Evolutionary conservation across 92 coral and sea anemone species (phyloP).

Genomic region (Umimayanthus kanabou): DNA sequence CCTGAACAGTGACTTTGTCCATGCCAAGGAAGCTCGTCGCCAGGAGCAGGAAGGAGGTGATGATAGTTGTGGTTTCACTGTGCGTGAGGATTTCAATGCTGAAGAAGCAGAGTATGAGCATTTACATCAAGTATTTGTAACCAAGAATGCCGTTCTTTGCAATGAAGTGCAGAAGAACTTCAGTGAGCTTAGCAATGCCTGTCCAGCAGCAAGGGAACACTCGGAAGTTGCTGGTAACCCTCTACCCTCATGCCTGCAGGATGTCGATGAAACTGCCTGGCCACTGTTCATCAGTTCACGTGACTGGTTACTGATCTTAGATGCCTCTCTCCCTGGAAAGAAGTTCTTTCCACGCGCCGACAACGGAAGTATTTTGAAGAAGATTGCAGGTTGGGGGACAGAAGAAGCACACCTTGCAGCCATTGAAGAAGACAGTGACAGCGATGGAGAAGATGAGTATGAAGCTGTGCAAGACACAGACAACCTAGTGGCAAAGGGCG

Average conservation of each 20-base stretch:
- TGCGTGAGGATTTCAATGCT: neutral
- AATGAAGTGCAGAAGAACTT: slow-evolving; percentile 62
- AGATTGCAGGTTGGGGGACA: slow-evolving; percentile 25
- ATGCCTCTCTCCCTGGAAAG: slow-evolving; percentile 60
- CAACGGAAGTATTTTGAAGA: slow-evolving; percentile 45
- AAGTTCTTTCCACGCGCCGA: slow-evolving; percentile 37
- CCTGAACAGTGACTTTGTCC: slow-evolving; percentile 45
- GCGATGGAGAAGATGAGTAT: slow-evolving; percentile 28
- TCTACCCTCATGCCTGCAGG: slow-evolving; percentile 32
- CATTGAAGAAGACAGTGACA: slow-evolving; percentile 29
- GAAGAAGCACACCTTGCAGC: slow-evolving; percentile 1
- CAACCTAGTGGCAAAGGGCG: neutral
- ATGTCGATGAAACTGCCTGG: slow-evolving; percentile 60
- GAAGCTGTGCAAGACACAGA: slow-evolving; percentile 34
- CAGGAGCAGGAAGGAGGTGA: slow-evolving; percentile 42
- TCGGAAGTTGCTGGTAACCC: slow-evolving; percentile 2
- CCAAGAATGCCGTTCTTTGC: slow-evolving; percentile 66
- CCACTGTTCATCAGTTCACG: slow-evolving; percentile 62
- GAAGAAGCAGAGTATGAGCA: slow-evolving; percentile 36
- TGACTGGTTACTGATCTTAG: slow-evolving; percentile 55
- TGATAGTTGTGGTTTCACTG: neutral
- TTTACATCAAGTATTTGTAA: slow-evolving; percentile 65
- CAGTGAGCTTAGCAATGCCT: slow-evolving; percentile 54
- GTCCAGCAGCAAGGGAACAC: slow-evolving; percentile 38
- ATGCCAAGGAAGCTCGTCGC: slow-evolving; percentile 61